Conservation (phyloP, 2,797 vertebrate species). For the Enteromius argenteus region DNA sequence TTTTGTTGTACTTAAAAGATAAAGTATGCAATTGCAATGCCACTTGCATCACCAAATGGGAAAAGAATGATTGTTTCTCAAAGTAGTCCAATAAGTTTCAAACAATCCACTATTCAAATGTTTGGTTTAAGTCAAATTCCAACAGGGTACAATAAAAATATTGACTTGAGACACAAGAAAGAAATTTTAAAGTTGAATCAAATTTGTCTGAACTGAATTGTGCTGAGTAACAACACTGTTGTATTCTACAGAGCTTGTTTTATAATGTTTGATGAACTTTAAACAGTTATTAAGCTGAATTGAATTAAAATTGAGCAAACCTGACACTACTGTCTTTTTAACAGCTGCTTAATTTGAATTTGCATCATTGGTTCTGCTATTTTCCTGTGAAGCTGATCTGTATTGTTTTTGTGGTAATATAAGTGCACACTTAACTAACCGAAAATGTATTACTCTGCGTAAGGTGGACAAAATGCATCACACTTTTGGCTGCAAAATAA, state of each 20-base stretch:
- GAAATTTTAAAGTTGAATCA: not conserved
- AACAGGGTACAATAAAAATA: not conserved
- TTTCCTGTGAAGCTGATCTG: not conserved
- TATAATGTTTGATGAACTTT: not conserved
- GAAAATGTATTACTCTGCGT: not conserved
- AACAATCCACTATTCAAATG: not conserved
- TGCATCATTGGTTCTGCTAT: not conserved
- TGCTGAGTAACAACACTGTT: not conserved
- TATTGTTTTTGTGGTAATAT: not conserved
- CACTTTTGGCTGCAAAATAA: constrained; percentile 3
- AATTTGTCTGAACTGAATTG: not conserved
- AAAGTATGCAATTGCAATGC: too few species aligned
- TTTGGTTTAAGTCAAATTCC: not conserved
- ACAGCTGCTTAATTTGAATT: not conserved
- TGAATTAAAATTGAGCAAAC: not conserved
- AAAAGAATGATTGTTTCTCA: not conserved
- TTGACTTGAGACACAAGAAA: not conserved
- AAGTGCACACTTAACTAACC: not conserved
- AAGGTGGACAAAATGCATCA: not conserved
- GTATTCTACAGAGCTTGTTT: not conserved
- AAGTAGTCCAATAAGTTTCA: not conserved
- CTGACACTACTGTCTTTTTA: not conserved
- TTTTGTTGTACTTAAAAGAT: not conserved
- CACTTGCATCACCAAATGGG: not conserved
- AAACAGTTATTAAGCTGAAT: not conserved